These are phyloP conservation scores for Leucophenga varia DNA, from an alignment of 1,140 invertebrate genomes.

Conservation along the genomic window DNA sequence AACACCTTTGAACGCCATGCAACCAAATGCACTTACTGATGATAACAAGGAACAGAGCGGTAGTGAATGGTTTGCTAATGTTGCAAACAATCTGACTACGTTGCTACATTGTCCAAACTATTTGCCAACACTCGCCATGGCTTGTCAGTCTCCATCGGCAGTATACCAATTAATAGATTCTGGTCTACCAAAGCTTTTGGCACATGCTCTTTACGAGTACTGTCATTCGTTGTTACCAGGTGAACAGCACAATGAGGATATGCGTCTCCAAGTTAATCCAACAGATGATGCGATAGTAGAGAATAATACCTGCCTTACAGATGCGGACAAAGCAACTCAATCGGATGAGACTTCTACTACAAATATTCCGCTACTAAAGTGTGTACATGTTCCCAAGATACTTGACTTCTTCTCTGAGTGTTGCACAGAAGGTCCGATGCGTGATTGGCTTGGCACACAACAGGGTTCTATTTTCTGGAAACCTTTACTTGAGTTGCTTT, in stretches of 20 bases:
- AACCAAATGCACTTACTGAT: slow-evolving; percentile 63
- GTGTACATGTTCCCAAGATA: slow-evolving; percentile 61
- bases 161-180: slow-evolving; percentile 75
- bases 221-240: slow-evolving; percentile 46
- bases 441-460: slow-evolving; percentile 80
- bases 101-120: slow-evolving; percentile 65
- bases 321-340: slow-evolving; percentile 57
- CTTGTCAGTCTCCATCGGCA: slow-evolving; percentile 74
- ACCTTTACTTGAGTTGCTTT: slow-evolving; percentile 74
- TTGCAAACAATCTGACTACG: slow-evolving; percentile 56
- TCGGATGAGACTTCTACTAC: slow-evolving; percentile 18
- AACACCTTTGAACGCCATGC: slow-evolving; percentile 59
- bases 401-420: slow-evolving; percentile 80
- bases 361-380: slow-evolving; percentile 26
- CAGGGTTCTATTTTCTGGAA: slow-evolving; percentile 83
- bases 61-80: slow-evolving; percentile 61
- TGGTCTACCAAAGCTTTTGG: slow-evolving; percentile 70
- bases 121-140: slow-evolving; percentile 72
- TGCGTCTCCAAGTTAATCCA: neutral
- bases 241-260: slow-evolving; percentile 4
- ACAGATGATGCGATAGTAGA: slow-evolving; percentile 5
- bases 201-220: slow-evolving; percentile 62
- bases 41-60: slow-evolving; percentile 66
- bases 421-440: slow-evolving; percentile 76
- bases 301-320: slow-evolving; percentile 48